Evolutionary conservation across 35 echinoderm and acorn worm genomes (phyloP), one percentile per base, ranked within the genome.

Genomic region (Eucidaris tribuloides): DNA sequence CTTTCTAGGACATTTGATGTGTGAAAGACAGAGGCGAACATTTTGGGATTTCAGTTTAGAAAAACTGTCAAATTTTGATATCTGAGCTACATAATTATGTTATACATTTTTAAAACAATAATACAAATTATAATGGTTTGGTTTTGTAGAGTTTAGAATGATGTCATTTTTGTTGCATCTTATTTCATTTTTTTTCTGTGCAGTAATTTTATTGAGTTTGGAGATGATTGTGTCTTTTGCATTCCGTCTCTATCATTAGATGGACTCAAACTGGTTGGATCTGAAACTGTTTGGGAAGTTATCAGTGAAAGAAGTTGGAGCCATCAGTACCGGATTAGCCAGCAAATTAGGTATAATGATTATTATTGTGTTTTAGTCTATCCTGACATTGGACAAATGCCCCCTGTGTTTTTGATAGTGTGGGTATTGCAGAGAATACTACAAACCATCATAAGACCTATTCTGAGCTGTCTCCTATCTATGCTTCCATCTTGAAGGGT

Each of bases 231-330:
- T 30, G 33, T 70, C 5, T 19, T 33, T 27, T 5, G 9, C 25
- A 27, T 70, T 22, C 25, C 25, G 17, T 17, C n/a, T 70, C n/a
- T 19, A n/a, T 3, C 32, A 1, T 24, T 62, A 97, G 94, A 88
- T 92, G 81, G 81, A 89, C 76, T 85, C 94, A 45, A 97, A 85
- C 58, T 97, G 94, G 94, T 43, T 92, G 45, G 94, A 97, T 50
- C 58, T 97, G 35, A 92, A 89, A 43, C 50, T 89, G 27, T 77
- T 85, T 42, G 93, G 84, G 42, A 76, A 89, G 37, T 36, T 84
- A 6, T 49, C 94, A 14, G 2, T 49, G 27, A 88, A 85, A 42
- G 89, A 92, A 34, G 77, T 97, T 44, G 94, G 45, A 78, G 42
- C 33, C n/a, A 76, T 97, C 17, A 92, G 89, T 58, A 82, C 11